These are phyloP conservation scores for Lanius collurio DNA, from an alignment of 2,113 vertebrate genomes.

Conservation along the genomic window DNA sequence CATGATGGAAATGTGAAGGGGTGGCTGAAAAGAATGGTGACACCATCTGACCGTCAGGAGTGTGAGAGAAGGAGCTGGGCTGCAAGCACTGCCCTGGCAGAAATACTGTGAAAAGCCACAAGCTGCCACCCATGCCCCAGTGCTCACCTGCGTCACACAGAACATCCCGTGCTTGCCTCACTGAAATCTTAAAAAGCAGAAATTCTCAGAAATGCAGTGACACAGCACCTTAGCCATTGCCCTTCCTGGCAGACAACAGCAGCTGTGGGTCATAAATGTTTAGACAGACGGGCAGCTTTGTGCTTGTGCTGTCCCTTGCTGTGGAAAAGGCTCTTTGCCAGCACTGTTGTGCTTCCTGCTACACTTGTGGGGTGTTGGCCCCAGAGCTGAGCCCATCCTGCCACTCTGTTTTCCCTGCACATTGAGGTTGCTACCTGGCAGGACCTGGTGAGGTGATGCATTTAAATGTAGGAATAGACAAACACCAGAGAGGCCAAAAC, in stretches of 20 bases:
- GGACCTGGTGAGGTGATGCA: neutral
- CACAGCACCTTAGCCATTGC: neutral
- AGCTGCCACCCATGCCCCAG: rapidly evolving
- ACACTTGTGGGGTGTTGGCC: rapidly evolving
- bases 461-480: neutral
- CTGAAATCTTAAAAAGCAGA: neutral
- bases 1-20: neutral
- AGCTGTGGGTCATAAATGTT: neutral
- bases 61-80: neutral
- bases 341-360: rapidly evolving
- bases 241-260: neutral
- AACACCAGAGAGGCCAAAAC: neutral
- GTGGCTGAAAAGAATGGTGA: neutral
- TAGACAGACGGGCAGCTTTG: neutral
- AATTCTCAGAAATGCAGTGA: neutral
- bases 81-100: neutral
- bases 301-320: neutral
- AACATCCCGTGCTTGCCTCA: neutral
- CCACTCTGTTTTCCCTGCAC: neutral
- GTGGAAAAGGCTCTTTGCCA: neutral
- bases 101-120: neutral
- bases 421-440: neutral
- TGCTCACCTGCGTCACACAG: neutral
- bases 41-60: neutral
- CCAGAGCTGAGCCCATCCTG: neutral